These are phyloP conservation scores for Stegana nigrithorax DNA, from an alignment of 2,888 invertebrate species.

Conservation along the genomic window DNA sequence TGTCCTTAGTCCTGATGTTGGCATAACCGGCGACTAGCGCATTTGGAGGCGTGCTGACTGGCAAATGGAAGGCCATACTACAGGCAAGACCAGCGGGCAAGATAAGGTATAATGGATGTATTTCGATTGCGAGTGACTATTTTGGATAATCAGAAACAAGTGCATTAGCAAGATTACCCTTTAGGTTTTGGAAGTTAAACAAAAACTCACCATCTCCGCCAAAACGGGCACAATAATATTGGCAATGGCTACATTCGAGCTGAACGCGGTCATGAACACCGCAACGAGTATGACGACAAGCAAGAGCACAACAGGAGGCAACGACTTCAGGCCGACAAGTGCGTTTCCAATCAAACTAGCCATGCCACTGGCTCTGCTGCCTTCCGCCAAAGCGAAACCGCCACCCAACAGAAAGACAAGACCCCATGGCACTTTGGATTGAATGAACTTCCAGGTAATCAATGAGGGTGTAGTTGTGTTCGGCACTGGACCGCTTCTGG, in stretches of 20 bases:
- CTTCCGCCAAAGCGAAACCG: constrained; percentile 91
- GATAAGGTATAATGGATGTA: constrained; percentile 91
- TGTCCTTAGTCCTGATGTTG: constrained; percentile 82
- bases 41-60: constrained; percentile 95
- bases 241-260: constrained; percentile 91
- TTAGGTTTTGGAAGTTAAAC: not conserved
- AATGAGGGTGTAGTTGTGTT: constrained; percentile 77
- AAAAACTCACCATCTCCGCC: constrained; percentile 76
- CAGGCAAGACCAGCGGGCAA: constrained; percentile 89
- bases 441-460: constrained; percentile 86
- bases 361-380: constrained; percentile 83
- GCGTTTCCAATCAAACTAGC: constrained; percentile 81
- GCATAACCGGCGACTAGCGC: constrained; percentile 90
- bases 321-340: constrained; percentile 74
- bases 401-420: constrained; percentile 88
- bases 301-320: constrained; percentile 76
- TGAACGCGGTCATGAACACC: constrained; percentile 87
- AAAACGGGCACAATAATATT: constrained; percentile 88
- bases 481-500: constrained; percentile 66
- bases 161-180: not conserved
- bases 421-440: constrained; percentile 91
- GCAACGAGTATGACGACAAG: constrained; percentile 81
- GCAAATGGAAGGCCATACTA: constrained; percentile 93
- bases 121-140: constrained; percentile 76
- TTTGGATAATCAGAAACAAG: constrained; percentile 20